Base-by-base conservation (phyloP, 2,888 invertebrate species). In the Agapetus fuscipes region DNA sequence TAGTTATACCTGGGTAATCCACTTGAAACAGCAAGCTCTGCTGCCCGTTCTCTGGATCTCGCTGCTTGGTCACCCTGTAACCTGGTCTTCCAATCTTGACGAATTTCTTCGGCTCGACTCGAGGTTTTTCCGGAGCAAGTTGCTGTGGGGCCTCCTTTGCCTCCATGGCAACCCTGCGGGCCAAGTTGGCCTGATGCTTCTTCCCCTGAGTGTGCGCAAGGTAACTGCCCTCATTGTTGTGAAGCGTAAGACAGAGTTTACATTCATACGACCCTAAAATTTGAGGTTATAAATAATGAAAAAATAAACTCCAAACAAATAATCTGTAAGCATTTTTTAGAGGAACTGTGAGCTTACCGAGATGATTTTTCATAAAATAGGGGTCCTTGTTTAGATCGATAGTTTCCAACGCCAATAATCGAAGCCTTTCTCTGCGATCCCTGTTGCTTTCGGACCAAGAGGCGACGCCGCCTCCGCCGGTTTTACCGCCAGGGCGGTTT, bases 331-430 rank as follows among this genome's bases (percentile, higher is more conserved):
- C 3, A n/a, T 36, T 2, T 31, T 31, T 28, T 20, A 20, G 4
- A 9, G 20, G 9, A 20, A 9, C 20, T 20, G 5, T 6, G n/a
- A n/a, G n/a, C 57, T 39, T 62, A 73, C 87, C 95, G 52, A 96
- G 73, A 69, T 98, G 98, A 71, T 98, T 99, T 78, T 96, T 95
- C 98, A 99, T 99, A 75, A 98, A 98, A 78, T 99, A 98, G 0
- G 98, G 98, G 76, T 98, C 98, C 65, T 99, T 99, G 59, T 95
- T 93, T 15, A 98, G 72, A 62, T 98, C 98, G 43, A 99, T 99
- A 0, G 98, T 98, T 61, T 98, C 98, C 41, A 98, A 67, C 15
- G 98, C 98, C 31, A 98, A 74, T 62, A 96, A 96, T 9, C 97
- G 78, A 17, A 97, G 76, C 39, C 97, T 79, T 62, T 98, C 97